Conservation (phyloP, 2,113 vertebrate species). For the Spermophilus dauricus region DNA sequence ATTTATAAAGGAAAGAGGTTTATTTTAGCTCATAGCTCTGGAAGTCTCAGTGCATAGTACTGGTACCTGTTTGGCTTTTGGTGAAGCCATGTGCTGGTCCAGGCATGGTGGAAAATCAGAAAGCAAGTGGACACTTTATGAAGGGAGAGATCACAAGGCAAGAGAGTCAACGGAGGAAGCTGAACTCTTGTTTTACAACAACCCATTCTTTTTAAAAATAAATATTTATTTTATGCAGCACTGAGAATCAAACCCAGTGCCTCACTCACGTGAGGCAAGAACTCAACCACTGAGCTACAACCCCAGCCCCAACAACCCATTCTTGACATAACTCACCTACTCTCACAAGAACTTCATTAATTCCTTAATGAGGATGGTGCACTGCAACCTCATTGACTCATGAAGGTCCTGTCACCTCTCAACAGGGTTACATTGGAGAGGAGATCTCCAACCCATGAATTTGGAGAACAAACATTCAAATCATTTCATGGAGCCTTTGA, state of each 20-base stretch:
- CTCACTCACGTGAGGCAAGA: too few relatives aligned
- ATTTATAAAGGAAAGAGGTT: background rate
- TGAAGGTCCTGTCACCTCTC: background rate
- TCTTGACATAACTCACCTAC: background rate
- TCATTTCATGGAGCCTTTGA: background rate
- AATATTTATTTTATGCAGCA: too few relatives aligned
- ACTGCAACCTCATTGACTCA: background rate
- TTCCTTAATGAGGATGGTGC: background rate
- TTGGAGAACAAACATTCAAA: background rate
- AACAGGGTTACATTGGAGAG: background rate
- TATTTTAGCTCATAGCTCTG: background rate
- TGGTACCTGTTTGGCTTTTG: background rate
- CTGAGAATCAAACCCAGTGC: too few relatives aligned
- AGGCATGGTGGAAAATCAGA: background rate
- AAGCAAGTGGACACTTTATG: background rate
- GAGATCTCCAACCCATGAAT: background rate
- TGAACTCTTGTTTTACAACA: background rate
- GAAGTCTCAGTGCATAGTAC: background rate
- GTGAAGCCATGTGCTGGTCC: background rate
- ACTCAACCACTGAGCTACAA: too few relatives aligned
- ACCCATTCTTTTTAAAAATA: background rate
- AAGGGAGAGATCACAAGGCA: background rate
- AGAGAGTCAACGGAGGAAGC: background rate
- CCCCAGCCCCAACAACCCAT: background rate
- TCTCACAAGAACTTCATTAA: background rate